Evolutionary conservation across 92 coral and sea anemone genomes (phyloP).

Genomic region (Epizoanthus ramosus): DNA sequence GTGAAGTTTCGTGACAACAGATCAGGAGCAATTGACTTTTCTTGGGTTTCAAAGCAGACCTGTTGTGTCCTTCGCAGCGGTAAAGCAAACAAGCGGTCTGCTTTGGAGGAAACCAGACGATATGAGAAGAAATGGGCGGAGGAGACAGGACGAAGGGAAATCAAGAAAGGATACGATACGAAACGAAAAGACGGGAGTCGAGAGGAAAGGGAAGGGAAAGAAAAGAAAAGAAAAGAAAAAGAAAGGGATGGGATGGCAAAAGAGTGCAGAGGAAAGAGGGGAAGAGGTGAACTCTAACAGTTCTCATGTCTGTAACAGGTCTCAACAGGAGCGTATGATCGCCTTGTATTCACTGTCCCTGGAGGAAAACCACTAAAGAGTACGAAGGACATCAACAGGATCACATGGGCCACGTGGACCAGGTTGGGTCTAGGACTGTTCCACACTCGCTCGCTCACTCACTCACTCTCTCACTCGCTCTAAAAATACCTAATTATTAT

Average conservation of each 20-base stretch:
- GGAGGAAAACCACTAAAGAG: slow-evolving; percentile 84
- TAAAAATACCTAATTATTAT: too few species aligned
- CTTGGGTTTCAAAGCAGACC: too few species aligned
- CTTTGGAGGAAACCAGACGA: too few species aligned
- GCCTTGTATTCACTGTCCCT: slow-evolving; percentile 92
- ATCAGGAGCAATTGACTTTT: too few species aligned
- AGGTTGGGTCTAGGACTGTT: slow-evolving; percentile 59
- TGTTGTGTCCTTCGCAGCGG: too few species aligned
- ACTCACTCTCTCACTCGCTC: not conserved
- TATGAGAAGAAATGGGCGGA: too few species aligned
- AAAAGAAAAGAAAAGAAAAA: not conserved
- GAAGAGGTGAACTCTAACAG: not conserved
- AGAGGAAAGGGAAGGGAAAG: not conserved
- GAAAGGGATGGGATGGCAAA: not conserved
- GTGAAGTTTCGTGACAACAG: too few species aligned
- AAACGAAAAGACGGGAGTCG: too few species aligned
- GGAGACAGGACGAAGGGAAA: too few species aligned
- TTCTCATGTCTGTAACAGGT: slow-evolving; percentile 57
- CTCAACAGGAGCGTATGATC: slow-evolving; percentile 92
- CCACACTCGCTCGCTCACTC: not conserved
- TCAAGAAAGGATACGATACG: too few species aligned
- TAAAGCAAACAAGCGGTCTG: too few species aligned
- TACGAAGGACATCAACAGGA: slow-evolving; percentile 76
- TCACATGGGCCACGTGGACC: slow-evolving; percentile 99
- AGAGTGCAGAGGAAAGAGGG: too few species aligned